Conservation (phyloP, 2,888 invertebrate species). For the Zygothrica quintamaculata region DNA sequence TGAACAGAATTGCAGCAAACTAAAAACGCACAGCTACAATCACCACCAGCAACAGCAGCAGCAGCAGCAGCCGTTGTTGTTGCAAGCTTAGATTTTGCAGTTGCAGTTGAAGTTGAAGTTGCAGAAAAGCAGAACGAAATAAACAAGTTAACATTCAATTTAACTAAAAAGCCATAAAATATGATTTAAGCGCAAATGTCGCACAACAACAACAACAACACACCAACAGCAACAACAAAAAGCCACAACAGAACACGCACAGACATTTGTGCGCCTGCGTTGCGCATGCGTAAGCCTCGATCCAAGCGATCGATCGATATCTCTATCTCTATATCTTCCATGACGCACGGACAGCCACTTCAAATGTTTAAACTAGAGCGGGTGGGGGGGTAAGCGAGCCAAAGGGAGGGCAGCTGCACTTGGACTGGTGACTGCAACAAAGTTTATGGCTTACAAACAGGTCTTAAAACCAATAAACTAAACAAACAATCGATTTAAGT, state of each 20-base stretch:
- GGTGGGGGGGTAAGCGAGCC: neutral
- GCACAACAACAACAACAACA: slow-evolving; percentile 46
- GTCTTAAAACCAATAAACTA: no score
- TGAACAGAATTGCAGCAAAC: slow-evolving; percentile 44
- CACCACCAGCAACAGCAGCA: slow-evolving; percentile 51
- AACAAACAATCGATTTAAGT: no score
- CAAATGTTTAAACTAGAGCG: neutral
- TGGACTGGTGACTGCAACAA: no score
- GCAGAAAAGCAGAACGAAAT: slow-evolving; percentile 74
- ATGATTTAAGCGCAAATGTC: slow-evolving; percentile 80
- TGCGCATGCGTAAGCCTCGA: slow-evolving; percentile 70
- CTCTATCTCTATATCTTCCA: slow-evolving; percentile 33
- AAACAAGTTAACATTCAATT: slow-evolving; percentile 80
- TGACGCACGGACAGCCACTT: neutral
- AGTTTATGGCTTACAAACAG: no score
- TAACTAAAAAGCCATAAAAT: slow-evolving; percentile 78
- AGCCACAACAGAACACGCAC: slow-evolving; percentile 32
- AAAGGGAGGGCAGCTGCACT: neutral
- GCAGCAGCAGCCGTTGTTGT: slow-evolving; percentile 35
- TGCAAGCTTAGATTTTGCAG: slow-evolving; percentile 32
- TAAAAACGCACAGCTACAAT: slow-evolving; percentile 60
- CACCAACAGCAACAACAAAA: slow-evolving; percentile 23
- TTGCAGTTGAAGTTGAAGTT: slow-evolving; percentile 48
- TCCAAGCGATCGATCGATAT: slow-evolving; percentile 53
- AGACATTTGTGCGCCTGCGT: slow-evolving; percentile 62